phyloP scores from a whole-genome alignment of 2,888 invertebrate genomes.

The Ligdia adustata region DNA sequence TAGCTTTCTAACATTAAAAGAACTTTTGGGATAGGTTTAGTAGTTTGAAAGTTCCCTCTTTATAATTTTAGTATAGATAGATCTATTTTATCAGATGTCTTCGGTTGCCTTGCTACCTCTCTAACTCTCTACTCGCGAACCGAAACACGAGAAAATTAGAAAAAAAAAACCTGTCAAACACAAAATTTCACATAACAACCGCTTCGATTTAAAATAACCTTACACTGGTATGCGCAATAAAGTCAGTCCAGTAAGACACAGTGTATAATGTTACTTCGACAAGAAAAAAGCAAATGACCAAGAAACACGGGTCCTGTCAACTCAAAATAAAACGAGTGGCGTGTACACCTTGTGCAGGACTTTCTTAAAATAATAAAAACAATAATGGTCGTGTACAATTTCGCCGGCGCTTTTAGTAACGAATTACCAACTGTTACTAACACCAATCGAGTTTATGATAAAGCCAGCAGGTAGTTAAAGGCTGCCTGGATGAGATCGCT shows the following conservation, averaged over 20 bases:
- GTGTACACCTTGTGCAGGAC: conserved; percentile 38
- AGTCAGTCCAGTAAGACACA: conserved; percentile 48
- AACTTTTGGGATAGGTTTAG: too few species aligned
- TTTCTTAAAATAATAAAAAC: conserved; percentile 38
- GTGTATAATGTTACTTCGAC: conserved; percentile 53
- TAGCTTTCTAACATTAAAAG: too few species aligned
- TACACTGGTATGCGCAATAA: conserved; percentile 17
- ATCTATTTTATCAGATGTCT: too few species aligned
- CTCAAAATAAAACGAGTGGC: conserved; percentile 46
- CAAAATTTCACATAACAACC: background rate
- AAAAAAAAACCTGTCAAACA: background rate
- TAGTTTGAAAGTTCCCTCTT: too few species aligned
- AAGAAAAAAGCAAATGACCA: conserved; percentile 56
- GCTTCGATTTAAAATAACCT: conserved; percentile 11
- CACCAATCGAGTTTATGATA: background rate
- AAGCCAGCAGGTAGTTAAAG: too few species aligned
- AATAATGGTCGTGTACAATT: conserved; percentile 38
- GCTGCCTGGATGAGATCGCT: too few species aligned
- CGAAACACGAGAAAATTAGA: too few species aligned
- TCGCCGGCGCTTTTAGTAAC: conserved; percentile 7
- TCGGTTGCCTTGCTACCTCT: too few species aligned
- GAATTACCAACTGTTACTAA: background rate
- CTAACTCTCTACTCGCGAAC: too few species aligned
- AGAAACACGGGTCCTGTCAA: conserved; percentile 49
- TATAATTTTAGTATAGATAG: too few species aligned